Conservation (phyloP, 1,140 invertebrate species). For the Trigoniulus corallinus region DNA sequence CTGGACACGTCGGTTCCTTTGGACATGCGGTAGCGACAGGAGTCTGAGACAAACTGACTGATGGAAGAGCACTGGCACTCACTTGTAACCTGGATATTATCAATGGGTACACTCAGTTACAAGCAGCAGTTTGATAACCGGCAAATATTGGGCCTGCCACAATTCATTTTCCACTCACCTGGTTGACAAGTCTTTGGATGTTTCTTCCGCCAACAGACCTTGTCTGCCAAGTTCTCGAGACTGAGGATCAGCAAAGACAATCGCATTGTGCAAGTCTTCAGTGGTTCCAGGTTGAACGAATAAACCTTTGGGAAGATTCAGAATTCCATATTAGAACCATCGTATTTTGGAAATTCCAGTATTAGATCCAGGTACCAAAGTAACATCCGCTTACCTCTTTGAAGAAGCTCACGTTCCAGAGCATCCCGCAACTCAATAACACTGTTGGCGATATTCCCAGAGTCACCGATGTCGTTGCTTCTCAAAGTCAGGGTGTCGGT, state of each 20-base stretch:
- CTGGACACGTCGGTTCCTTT: not conserved
- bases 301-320: not conserved
- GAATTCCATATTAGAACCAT: not conserved
- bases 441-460: not conserved
- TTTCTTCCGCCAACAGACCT: not conserved
- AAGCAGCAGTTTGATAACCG: no score
- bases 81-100: not conserved
- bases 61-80: not conserved
- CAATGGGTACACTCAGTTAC: no score
- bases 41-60: not conserved
- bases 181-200: not conserved
- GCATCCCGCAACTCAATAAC: not conserved
- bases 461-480: not conserved
- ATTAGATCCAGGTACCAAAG: not conserved
- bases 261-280: not conserved
- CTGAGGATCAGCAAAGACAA: not conserved
- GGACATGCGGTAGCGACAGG: not conserved
- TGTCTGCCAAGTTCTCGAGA: not conserved
- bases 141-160: not conserved
- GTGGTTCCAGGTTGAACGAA: not conserved
- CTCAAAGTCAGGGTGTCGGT: not conserved
- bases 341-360: not conserved
- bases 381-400: not conserved
- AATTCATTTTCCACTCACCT: not conserved
- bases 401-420: not conserved